A percentile compares a stretch with the other conserved stretches of the same genome.
Evolutionary conservation across 2,113 vertebrate species (phyloP).

Genomic region (Tricholaema leucomelas): DNA sequence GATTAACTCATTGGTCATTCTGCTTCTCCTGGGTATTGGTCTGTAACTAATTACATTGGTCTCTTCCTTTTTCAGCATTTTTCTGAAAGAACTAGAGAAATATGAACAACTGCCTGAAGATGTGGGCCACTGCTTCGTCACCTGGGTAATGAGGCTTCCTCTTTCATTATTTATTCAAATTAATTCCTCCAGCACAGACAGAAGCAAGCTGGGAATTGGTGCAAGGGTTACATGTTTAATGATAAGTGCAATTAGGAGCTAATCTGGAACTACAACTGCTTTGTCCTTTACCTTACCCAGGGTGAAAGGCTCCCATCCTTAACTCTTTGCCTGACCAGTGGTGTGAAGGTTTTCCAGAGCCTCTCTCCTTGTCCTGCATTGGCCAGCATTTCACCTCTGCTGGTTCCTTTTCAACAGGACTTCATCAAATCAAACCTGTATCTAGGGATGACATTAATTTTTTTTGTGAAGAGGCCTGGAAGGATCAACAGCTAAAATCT

Average conservation of each 20-base stretch:
- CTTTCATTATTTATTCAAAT: conserved; percentile 31
- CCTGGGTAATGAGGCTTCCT: conserved; percentile 86
- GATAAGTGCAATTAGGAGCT: background rate
- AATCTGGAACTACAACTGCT: background rate
- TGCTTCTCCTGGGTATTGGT: background rate
- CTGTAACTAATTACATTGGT: conserved; percentile 41
- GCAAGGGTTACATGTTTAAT: background rate
- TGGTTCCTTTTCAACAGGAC: background rate
- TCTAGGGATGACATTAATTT: background rate
- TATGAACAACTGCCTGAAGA: conserved; percentile 98
- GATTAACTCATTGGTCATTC: background rate
- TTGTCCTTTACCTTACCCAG: background rate
- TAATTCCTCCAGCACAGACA: background rate
- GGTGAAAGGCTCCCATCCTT: background rate
- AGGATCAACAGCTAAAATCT: background rate
- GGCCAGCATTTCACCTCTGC: background rate
- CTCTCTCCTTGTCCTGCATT: background rate
- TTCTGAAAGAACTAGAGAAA: conserved; percentile 97
- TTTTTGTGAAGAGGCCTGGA: background rate
- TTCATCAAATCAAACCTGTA: background rate
- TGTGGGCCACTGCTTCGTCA: conserved; percentile 98
- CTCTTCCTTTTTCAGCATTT: conserved; percentile 84
- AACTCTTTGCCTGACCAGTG: background rate
- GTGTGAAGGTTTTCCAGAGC: background rate
- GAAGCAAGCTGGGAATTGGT: background rate